phyloP scores from a whole-genome alignment of 2,888 invertebrate genomes.

The Acholoe squamosa region DNA sequence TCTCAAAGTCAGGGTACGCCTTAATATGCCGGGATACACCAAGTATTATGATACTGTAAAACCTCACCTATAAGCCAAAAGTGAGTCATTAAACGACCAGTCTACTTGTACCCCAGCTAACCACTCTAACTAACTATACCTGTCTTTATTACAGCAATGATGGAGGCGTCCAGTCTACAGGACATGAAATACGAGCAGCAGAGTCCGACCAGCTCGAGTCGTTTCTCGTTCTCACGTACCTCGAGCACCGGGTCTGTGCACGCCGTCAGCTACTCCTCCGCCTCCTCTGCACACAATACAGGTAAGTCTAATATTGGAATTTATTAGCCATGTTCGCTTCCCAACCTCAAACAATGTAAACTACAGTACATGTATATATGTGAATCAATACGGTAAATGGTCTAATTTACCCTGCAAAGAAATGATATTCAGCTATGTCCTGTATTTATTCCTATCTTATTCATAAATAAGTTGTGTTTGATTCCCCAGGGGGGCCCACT shows the following conservation, averaged over 20 bases:
- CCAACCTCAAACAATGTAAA: not conserved
- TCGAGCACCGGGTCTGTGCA: constrained; percentile 80
- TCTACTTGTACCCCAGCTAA: too few species aligned
- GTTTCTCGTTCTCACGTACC: constrained; percentile 77
- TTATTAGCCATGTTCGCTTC: not conserved
- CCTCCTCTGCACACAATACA: constrained; percentile 82
- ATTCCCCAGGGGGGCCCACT: too few species aligned
- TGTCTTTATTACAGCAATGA: constrained; percentile 54
- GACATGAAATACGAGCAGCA: constrained; percentile 77
- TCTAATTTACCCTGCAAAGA: too few species aligned
- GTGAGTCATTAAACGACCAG: too few species aligned
- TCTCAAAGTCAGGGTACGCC: too few species aligned
- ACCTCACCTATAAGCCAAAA: too few species aligned
- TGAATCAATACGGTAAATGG: not conserved
- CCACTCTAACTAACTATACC: too few species aligned
- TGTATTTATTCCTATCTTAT: too few species aligned
- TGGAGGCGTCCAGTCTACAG: constrained; percentile 61
- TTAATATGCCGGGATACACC: too few species aligned
- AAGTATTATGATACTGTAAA: too few species aligned
- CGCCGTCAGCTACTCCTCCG: constrained; percentile 79
- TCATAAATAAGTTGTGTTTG: too few species aligned
- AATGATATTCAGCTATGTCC: too few species aligned
- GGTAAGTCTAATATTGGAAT: constrained; percentile 71
- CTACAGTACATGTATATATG: not conserved
- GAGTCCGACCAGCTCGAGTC: constrained; percentile 74